A percentile compares a stretch with the other conserved stretches of the same genome.
Conservation (phyloP, 2,888 invertebrate species). For the Phortica okadai region DNA sequence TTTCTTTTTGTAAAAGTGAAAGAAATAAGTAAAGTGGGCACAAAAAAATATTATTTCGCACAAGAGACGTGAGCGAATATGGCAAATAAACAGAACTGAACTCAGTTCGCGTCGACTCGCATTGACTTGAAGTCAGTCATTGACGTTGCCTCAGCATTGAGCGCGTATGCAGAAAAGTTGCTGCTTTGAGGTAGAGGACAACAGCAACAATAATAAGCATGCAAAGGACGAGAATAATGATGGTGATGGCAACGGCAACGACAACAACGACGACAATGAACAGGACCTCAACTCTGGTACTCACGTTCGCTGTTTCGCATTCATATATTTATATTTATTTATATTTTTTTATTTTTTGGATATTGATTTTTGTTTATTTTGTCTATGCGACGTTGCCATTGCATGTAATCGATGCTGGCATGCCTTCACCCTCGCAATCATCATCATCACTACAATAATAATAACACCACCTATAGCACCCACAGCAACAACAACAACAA, state of each 20-base stretch:
- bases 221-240: neutral
- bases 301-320: neutral
- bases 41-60: conserved; percentile 26
- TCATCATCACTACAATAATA: too few species aligned
- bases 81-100: conserved; percentile 26
- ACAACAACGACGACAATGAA: neutral
- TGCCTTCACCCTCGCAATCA: neutral
- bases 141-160: neutral
- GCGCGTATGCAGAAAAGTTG: neutral
- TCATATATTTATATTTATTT: conserved; percentile 8
- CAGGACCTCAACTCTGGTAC: too few species aligned
- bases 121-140: neutral
- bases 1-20: neutral
- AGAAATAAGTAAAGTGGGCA: neutral
- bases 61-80: conserved; percentile 24
- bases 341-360: neutral
- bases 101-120: neutral
- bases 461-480: neutral
- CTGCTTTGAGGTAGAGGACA: neutral
- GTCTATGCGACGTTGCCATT: neutral
- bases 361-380: conserved; percentile 23
- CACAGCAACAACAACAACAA: neutral
- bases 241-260: neutral
- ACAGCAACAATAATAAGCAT: too few species aligned
- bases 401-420: conserved; percentile 24